These are phyloP conservation scores for Orchestes rusci DNA, from an alignment of 2,888 invertebrate species.

Conservation along the genomic window DNA sequence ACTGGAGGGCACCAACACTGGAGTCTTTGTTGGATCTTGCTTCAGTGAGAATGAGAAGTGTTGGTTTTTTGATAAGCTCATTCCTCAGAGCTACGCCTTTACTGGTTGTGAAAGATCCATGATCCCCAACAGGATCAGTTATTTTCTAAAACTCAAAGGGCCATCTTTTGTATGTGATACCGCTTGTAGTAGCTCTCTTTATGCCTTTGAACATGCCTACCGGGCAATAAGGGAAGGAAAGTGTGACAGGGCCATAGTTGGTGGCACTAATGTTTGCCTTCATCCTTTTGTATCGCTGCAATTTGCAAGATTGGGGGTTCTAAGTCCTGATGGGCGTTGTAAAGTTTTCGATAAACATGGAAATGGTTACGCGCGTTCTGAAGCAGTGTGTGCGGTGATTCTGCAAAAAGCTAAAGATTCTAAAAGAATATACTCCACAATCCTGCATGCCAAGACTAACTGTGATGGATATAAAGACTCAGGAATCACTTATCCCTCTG, in stretches of 20 bases:
- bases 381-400: slow-evolving; percentile 63
- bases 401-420: slow-evolving; percentile 58
- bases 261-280: slow-evolving; percentile 76
- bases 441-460: slow-evolving; percentile 39
- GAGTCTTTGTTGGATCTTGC: slow-evolving; percentile 73
- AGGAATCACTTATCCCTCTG: slow-evolving; percentile 42
- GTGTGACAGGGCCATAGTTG: slow-evolving; percentile 86
- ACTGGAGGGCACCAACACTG: slow-evolving; percentile 64
- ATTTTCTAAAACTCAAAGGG: slow-evolving; percentile 79
- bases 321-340: slow-evolving; percentile 80
- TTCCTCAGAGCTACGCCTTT: slow-evolving; percentile 15
- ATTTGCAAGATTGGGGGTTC: slow-evolving; percentile 70
- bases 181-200: slow-evolving; percentile 90
- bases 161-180: slow-evolving; percentile 87
- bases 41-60: slow-evolving; percentile 66
- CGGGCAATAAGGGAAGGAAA: slow-evolving; percentile 68
- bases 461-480: slow-evolving; percentile 40
- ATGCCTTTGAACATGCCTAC: slow-evolving; percentile 79
- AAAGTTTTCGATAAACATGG: slow-evolving; percentile 83
- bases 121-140: slow-evolving; percentile 87
- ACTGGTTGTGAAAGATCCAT: slow-evolving; percentile 48
- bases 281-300: slow-evolving; percentile 86
- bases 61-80: slow-evolving; percentile 64
- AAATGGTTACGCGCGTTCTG: slow-evolving; percentile 77
- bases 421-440: slow-evolving; percentile 47